Evolutionary conservation across 2,113 vertebrate genomes (phyloP).

Genomic region (Sebastes schlegelii): DNA sequence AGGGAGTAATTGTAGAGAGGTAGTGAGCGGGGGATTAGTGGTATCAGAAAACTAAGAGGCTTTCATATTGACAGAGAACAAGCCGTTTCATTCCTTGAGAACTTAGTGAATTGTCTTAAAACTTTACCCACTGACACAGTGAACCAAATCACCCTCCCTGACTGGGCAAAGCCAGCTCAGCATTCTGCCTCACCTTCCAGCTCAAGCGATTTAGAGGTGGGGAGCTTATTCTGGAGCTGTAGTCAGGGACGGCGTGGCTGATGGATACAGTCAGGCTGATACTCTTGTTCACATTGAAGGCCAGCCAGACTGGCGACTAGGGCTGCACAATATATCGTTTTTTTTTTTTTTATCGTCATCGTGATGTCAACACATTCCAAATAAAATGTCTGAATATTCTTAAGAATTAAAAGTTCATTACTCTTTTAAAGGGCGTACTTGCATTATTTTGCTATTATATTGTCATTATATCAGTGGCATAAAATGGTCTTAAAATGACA

Average conservation of each 20-base stretch:
- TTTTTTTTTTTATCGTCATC: no score
- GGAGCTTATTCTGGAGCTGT: constrained; percentile 6
- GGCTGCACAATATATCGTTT: no score
- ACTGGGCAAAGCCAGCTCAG: constrained; percentile 19
- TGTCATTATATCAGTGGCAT: not conserved
- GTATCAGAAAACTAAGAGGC: constrained; percentile 40
- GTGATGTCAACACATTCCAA: no score
- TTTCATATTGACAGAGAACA: constrained; percentile 46
- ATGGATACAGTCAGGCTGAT: constrained; percentile 8
- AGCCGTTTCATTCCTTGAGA: constrained; percentile 41
- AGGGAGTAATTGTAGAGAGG: not conserved
- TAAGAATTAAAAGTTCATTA: not conserved
- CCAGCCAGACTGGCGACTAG: not conserved
- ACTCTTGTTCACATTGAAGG: constrained; percentile 14
- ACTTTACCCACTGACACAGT: constrained; percentile 64
- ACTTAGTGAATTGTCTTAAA: constrained; percentile 40
- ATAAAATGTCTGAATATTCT: not conserved
- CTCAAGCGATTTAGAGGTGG: constrained; percentile 42
- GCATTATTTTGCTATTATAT: not conserved
- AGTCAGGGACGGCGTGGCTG: constrained; percentile 9
- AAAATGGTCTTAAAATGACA: not conserved
- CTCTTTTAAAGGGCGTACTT: not conserved
- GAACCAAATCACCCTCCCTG: constrained; percentile 29
- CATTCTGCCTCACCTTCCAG: constrained; percentile 26
- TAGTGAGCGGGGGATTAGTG: constrained; percentile 31